These are phyloP conservation scores for Phrynocephalus guinanensis DNA, from an alignment of 2,797 vertebrate species.

Conservation along the genomic window DNA sequence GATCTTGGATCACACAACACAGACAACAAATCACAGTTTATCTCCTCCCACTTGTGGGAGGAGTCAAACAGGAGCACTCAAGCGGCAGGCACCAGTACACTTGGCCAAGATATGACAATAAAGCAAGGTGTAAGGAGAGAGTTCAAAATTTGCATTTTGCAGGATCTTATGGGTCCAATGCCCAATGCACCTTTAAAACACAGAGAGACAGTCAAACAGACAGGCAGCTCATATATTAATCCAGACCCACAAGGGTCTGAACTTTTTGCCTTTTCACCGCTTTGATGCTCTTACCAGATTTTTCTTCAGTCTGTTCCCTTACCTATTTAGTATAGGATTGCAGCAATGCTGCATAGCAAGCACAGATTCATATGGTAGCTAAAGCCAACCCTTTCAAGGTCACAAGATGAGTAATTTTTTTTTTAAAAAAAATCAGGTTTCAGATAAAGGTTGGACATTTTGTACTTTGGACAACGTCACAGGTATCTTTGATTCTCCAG, in stretches of 20 bases:
- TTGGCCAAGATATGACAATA: conserved; percentile 32
- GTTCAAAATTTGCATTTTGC: conserved; percentile 5
- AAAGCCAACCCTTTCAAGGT: conserved; percentile 59
- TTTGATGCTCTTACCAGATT: conserved; percentile 32
- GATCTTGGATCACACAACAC: background rate
- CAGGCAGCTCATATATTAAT: conserved; percentile 20
- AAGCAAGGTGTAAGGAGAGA: conserved; percentile 20
- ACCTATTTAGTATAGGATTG: conserved; percentile 41
- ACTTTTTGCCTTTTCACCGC: conserved; percentile 30
- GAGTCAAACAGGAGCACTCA: background rate
- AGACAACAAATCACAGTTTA: background rate
- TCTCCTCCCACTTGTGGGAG: background rate
- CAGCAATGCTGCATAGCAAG: conserved; percentile 27
- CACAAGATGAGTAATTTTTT: conserved; percentile 40
- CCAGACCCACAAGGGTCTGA: conserved; percentile 34
- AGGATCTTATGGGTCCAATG: conserved; percentile 42
- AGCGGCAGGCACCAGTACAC: background rate
- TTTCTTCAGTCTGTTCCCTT: background rate
- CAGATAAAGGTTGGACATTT: conserved; percentile 89
- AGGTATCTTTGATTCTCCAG: conserved; percentile 91
- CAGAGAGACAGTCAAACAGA: background rate
- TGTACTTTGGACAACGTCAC: conserved; percentile 96
- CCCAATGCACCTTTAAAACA: conserved; percentile 18
- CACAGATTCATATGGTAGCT: conserved; percentile 55
- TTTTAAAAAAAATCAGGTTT: conserved; percentile 83